Base-by-base conservation (phyloP, 2,113 vertebrate genomes). In the Oxyruncus cristatus region DNA sequence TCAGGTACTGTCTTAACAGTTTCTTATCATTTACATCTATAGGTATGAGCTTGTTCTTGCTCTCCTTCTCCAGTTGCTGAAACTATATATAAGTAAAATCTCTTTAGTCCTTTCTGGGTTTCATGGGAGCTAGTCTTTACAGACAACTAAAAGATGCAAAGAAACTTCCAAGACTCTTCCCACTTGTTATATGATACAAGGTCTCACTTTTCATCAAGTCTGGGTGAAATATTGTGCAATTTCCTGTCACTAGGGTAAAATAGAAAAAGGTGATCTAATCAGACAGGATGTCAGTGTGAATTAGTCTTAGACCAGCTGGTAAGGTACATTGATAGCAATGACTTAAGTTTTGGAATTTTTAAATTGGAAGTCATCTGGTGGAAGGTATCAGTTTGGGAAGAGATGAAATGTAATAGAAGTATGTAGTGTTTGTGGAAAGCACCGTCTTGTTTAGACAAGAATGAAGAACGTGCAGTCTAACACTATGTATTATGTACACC, bases 401-500 rank as follows among this genome's bases (percentile, higher is more conserved):
- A n/a, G 15, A 42, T 5, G 20, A 87, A 74, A 32, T 81, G 44
- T 7, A 58, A 32, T 23, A 30, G 5, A 70, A 49, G 10, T 2
- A 5, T 23, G 11, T n/a, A 68, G 21, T 2, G 2, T 50, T 50
- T 86, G 55, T 77, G 55, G 50, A 22, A 66, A 83, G 33, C 16
- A 30, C 2, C 32, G 42, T 7, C 44, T 76, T 24, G 41, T 55
- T 56, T 44, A 75, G 66, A 26, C 11, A 11, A 41, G 30, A 33
- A n/a, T 11, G 12, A 72, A 58, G 59, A 49, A 78, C 32, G 24
- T 19, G 26, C 41, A 59, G 28, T 12, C 12, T 0, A 0, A 32
- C 24, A 44, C n/a, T 22, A 16, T 5, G 27, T 44, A n/a, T 28
- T 28, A 24, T 0, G 0, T 33, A 24, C 9, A 14, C n/a, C 20